Percentiles rank a stretch among this genome's conserved stretches.
Conservation (phyloP, 2,113 vertebrate species). For the Beaufortia kweichowensis region DNA sequence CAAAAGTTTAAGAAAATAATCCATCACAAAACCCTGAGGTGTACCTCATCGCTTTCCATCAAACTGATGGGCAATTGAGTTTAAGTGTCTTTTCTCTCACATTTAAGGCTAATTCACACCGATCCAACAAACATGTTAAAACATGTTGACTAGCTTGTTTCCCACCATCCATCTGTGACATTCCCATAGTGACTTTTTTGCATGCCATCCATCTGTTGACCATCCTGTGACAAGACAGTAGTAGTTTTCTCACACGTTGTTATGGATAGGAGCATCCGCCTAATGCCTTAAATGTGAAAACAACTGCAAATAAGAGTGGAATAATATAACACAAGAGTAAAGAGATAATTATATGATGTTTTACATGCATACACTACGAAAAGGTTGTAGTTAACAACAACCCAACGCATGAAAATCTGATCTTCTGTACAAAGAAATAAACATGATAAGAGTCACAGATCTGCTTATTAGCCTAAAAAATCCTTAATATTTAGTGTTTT, state of each 20-base stretch:
- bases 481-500: too few species aligned
- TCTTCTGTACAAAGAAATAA: too few species aligned
- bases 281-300: conserved; percentile 6
- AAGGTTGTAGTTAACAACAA: conserved; percentile 15
- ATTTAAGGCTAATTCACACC: too few species aligned
- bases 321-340: not conserved
- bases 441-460: too few species aligned
- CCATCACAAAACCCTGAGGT: not conserved
- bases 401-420: too few species aligned
- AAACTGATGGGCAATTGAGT: not conserved
- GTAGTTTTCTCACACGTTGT: not conserved
- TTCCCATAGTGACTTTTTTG: conserved; percentile 6
- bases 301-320: conserved; percentile 9
- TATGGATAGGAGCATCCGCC: not conserved
- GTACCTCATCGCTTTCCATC: not conserved
- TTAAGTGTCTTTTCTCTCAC: not conserved
- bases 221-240: not conserved
- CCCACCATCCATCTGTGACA: conserved; percentile 9
- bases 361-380: not conserved
- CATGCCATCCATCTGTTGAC: conserved; percentile 8
- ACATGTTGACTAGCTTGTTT: not conserved
- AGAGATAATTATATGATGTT: not conserved
- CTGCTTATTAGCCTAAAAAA: too few species aligned
- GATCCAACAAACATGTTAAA: too few species aligned
- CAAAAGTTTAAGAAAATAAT: not conserved